Evolutionary conservation across 2,888 invertebrate genomes (phyloP), one percentile per base, ranked within the genome.

Genomic region (Amaurobius ferox): DNA sequence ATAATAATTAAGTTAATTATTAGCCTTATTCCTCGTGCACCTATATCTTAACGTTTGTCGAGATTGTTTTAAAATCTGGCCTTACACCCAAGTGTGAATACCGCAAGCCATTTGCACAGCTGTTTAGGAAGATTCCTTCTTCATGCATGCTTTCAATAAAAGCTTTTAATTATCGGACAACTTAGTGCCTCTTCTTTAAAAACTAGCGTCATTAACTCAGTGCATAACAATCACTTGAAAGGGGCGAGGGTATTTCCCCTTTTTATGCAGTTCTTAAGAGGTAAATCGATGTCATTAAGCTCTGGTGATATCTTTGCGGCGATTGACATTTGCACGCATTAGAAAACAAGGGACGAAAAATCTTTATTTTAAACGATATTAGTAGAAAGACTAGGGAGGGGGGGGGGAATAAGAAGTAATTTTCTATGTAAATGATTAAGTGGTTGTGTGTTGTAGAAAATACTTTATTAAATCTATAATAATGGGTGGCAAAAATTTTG

Each of bases 221-320:
- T 40, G 26, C 74, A 74, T 81, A 73, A 80, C 67, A 80, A 67
- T 80, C 72, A 73, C 79, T 73, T 67, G 55, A 80, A 81, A 62
- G 30, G 29, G 29, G 23, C 48, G 81, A 66, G 61, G 61, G 23
- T 40, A n/a, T 55, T 67, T 39, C 23, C 61, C 72, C n/a, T 32
- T 28, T 30, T 9, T 73, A 68, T 9, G 16, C 66, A 39, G 62
- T 81, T 81, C 74, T 74, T 74, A 74, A 74, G 74, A 81, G 61
- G 68, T 70, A 74, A 74, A 81, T 74, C 70, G 81, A 81, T 74
- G 68, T 74, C 81, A 81, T 81, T 81, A 81, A n/a, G 74, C 62
- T 81, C 67, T 30, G 66, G 68, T 35, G 62, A 32, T 55, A 73
- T 67, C 40, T 61, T 23, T 29, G 30, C 19, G 35, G 28, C 32